phyloP scores from a whole-genome alignment of 2,797 vertebrate genomes.

The Labeo calbasu region DNA sequence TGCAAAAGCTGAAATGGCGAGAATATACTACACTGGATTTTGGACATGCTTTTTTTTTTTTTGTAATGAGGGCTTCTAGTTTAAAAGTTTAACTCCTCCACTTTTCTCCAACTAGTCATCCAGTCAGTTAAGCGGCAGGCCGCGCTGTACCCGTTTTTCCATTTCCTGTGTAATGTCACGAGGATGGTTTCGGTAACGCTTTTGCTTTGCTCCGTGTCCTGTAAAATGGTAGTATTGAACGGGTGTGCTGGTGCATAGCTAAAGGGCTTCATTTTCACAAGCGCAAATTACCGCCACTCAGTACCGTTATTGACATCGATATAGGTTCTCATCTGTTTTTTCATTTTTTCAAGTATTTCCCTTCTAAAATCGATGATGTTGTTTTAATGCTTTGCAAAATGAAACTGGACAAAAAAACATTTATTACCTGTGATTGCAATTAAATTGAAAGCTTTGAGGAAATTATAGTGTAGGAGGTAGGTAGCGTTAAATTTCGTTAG shows the following conservation, averaged over 20 bases:
- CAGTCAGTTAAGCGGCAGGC: not conserved
- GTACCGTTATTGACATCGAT: constrained; percentile 34
- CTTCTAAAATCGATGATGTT: constrained; percentile 1
- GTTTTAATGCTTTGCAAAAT: constrained; percentile 23
- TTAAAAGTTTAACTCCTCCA: not conserved
- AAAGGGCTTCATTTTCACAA: constrained; percentile 59
- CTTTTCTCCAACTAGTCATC: not conserved
- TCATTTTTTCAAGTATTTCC: not conserved
- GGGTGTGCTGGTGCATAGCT: constrained; percentile 49
- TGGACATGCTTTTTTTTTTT: not conserved
- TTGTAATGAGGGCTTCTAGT: not conserved
- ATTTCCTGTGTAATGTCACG: constrained; percentile 51
- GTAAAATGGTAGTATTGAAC: constrained; percentile 60
- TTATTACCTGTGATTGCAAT: constrained; percentile 2
- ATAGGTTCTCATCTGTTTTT: constrained; percentile 9
- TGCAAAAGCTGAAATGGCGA: not conserved
- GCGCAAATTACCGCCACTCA: constrained; percentile 51
- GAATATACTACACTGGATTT: not conserved
- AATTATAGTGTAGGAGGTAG: constrained; percentile 16
- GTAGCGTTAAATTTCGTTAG: no score
- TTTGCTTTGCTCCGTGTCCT: constrained; percentile 6
- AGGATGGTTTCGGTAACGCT: constrained; percentile 30
- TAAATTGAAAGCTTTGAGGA: constrained; percentile 27
- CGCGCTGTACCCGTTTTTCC: constrained; percentile 41
- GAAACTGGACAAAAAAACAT: not conserved